Evolutionary conservation across 2,888 invertebrate species (phyloP), one percentile per base, ranked within the genome.

Genomic region (Lepeophtheirus nordmannii): DNA sequence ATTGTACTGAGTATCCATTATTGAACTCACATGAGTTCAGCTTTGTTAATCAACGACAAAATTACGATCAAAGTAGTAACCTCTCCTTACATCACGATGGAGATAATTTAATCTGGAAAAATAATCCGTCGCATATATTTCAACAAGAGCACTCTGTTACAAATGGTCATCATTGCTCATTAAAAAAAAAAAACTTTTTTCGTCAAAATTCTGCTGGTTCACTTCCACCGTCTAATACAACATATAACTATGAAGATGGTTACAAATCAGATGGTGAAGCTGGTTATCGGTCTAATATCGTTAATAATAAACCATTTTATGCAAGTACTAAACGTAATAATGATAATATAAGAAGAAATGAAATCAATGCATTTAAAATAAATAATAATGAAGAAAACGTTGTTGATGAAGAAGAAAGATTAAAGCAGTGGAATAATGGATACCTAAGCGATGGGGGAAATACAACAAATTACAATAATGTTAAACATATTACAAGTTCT

Each of bases 251-350:
- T 30, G 62, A 62, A n/a, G 62, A 41, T 20, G 62, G 62, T 9
- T 62, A 62, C 62, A 62, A 62, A 23, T 41, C 40, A 20, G 62
- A 62, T 39, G 62, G 62, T 14, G 62, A 62, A 40, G 40, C 39
- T 3, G 30, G 30, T 30, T 62, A 62, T 41, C n/a, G 41, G 17
- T 17, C 17, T 59, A 23, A 30, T 59, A 38, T 23, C 7, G 10
- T 17, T 20, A 30, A 38, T 14, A 22, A 30, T 17, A 40, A 40
- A 41, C 41, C 17, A 7, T 58, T 22, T 5, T 22, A 58, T 5
- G 1, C n/a, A 7, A 12, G 12, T 20, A 20, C 5, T 20, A 14
- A 23, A 17, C 22, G 5, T 14, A 30, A 30, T 30, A 30, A 30
- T 30, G 30, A 30, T 2, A 30, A 30, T 30, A 30, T 30, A 30